phyloP scores from a whole-genome alignment of 1,140 invertebrate species.

The Brachionus manjavacas region DNA sequence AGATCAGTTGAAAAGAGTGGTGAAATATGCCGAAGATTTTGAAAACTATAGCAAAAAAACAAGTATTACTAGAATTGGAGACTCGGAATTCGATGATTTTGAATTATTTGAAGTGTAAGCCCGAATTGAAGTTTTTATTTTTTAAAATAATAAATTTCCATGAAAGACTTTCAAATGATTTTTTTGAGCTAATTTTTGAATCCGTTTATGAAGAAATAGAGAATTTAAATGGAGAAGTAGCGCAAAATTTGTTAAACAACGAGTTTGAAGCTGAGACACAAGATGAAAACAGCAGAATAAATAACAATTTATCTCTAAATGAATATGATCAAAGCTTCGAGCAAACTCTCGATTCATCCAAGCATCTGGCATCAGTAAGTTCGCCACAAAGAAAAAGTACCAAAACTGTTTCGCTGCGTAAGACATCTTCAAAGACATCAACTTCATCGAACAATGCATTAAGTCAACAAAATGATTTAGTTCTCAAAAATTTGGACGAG shows the following conservation, averaged over 20 bases:
- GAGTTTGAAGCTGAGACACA: neutral
- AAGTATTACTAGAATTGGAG: neutral
- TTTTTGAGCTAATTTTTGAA: neutral
- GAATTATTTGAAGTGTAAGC: slow-evolving; percentile 5
- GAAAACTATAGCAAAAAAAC: slow-evolving; percentile 4
- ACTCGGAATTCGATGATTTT: slow-evolving; percentile 24
- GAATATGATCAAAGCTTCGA: slow-evolving; percentile 19
- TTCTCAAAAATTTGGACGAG: neutral
- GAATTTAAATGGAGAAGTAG: neutral
- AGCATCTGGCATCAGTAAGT: neutral
- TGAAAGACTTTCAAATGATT: slow-evolving; percentile 27
- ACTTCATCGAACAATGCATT: neutral
- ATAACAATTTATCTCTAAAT: neutral
- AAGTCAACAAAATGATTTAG: neutral
- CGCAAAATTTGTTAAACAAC: neutral
- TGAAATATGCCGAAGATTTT: slow-evolving; percentile 30
- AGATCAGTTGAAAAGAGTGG: slow-evolving; percentile 23
- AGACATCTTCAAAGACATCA: neutral
- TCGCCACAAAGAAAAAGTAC: neutral
- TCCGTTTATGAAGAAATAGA: slow-evolving; percentile 10
- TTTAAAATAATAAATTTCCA: neutral
- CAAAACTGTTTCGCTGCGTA: neutral
- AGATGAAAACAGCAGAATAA: neutral
- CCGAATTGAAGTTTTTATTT: neutral
- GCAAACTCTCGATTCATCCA: neutral